These are phyloP conservation scores for Eulemur coronatus DNA, from an alignment of 2,797 vertebrate species.

Conservation along the genomic window DNA sequence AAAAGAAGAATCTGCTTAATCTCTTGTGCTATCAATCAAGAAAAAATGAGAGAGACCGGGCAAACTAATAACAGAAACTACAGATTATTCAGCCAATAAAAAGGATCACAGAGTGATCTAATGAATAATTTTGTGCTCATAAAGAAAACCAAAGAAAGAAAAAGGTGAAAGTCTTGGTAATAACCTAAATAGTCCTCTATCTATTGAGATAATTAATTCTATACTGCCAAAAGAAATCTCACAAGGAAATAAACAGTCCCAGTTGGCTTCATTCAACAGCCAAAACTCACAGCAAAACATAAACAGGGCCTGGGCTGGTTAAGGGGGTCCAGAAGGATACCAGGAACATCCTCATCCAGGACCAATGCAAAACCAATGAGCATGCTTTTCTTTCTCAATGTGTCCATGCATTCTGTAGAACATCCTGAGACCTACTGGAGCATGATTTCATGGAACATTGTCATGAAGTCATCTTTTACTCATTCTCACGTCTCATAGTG, in stretches of 20 bases:
- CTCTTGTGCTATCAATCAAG: background rate
- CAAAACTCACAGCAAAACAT: background rate
- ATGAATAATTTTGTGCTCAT: background rate
- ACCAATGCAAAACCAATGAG: background rate
- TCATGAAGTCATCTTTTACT: background rate
- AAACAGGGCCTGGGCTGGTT: background rate
- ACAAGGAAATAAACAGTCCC: background rate
- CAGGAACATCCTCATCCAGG: background rate
- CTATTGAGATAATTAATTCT: background rate
- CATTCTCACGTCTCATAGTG: background rate
- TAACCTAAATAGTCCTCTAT: background rate
- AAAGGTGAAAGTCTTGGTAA: background rate
- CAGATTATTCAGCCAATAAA: background rate
- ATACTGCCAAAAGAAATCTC: background rate
- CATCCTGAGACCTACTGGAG: background rate
- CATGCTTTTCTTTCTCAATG: background rate
- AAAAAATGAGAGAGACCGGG: background rate
- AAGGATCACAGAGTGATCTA: background rate
- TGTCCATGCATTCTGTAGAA: background rate
- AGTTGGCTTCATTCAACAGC: background rate
- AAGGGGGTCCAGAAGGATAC: too few species aligned
- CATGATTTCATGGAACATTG: background rate
- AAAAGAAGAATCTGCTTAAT: background rate
- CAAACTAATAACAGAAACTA: background rate
- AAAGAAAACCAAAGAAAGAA: background rate